Base-by-base conservation (phyloP, 2,113 vertebrate species). In the Phalacrocorax pelagicus region DNA sequence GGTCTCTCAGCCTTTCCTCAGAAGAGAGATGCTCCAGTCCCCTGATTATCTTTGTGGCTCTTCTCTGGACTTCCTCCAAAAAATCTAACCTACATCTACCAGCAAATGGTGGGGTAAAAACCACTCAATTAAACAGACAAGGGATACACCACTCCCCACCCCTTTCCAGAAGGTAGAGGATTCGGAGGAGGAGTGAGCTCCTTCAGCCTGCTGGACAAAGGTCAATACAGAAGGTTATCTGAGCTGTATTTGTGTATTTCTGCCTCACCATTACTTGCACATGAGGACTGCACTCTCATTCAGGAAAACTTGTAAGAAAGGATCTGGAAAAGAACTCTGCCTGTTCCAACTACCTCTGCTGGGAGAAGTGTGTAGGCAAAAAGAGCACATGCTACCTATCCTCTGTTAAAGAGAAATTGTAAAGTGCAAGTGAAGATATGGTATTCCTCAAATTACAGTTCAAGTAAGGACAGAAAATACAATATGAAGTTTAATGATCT, bases 61-160 rank as follows among this genome's bases (percentile, higher is more conserved):
- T 46, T 17, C 8, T 16, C 44, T 46, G 44, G 44, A 46, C 44
- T 46, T 46, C 16, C 44, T 46, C 44, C 16, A 46, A 46, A 46
- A 46, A 46, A 46, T 46, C 44, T 46, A 46, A 46, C 44, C 44
- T 46, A 46, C 18, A 46, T 46, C 44, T 46, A 46, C 44, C 15
- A 46, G 17, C 44, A 46, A 46, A 46, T 11, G 8, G 32, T 29
- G 32, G 6, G 2, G 7, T 26, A 79, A 90, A 94, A 27, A 0
- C 3, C 24, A 62, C 32, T n/a, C 22, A 75, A n/a, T n/a, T n/a
- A n/a, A 78, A 78, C 9, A 95, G 67, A 80, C 7, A 27, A 2
- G 3, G 58, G 18, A 77, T 18, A 51, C 0, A 0, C 5, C 29
- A 52, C 6, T 3, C 3, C 12, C 17, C 36, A 22, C 10, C 21